Evolutionary conservation across 2,797 vertebrate species (phyloP), one percentile per base, ranked within the genome.

Genomic region (Peromyscus nudipes): DNA sequence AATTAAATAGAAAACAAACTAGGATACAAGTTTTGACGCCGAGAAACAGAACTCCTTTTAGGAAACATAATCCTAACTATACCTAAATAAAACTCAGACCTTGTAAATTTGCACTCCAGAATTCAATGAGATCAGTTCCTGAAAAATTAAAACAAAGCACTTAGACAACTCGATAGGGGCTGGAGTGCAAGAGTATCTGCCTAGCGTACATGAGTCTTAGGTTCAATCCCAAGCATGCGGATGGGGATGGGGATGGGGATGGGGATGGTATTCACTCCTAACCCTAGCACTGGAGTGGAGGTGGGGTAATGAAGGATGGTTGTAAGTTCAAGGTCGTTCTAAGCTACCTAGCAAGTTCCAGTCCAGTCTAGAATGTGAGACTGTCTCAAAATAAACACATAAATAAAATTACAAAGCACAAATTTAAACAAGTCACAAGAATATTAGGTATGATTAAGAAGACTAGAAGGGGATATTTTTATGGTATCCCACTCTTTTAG

Each of bases 51-150:
- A 89, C 40, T 64, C 17, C n/a, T 89, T 43, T 87, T 49, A 57
- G 55, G n/a, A 96, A 92, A 83, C 16, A 93, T 84, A 95, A 95
- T 86, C n/a, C 75, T 90, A 93, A 92, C 57, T 67, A 12, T 31
- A 84, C 49, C 75, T 88, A 95, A 84, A 89, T 80, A 29, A 95
- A 87, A 89, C 37, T 80, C 64, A 87, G 17, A 62, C 52, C n/a
- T 73, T 64, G 52, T 7, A 87, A 10, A 90, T 37, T 29, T 60
- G 73, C 21, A 91, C 27, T 87, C 52, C 37, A 95, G 65, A 95
- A 97, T 92, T 75, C 57, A 88, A 55, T 82, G 37, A 86, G 85
- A 52, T 55, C 34, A 43, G 11, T 57, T 76, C 10, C 37, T 49
- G 14, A 80, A 80, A 69, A 71, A 71, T n/a, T 23, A 64, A 34